Percentiles rank a stretch among this genome's conserved stretches.
Evolutionary conservation across 2,113 vertebrate genomes (phyloP).

Genomic region (Ellobius talpinus): DNA sequence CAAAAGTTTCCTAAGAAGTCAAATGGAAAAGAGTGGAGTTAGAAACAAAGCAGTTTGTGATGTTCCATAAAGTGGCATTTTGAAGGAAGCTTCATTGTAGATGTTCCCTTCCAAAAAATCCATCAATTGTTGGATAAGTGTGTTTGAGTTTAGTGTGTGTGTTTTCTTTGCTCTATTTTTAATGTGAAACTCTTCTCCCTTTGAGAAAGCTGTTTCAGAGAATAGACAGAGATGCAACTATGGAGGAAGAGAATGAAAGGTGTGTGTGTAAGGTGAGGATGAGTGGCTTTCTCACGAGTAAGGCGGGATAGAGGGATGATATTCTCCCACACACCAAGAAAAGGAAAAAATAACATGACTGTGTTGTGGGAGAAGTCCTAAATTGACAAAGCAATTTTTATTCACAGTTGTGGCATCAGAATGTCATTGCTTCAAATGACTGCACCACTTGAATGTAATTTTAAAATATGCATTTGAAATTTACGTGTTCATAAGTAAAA

Average conservation of each 20-base stretch:
- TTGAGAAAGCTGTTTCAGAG: background rate
- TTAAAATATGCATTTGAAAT: background rate
- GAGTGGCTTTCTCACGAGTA: background rate
- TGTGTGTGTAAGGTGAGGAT: background rate
- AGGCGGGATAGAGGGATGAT: background rate
- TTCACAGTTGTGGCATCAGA: background rate
- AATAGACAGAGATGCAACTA: background rate
- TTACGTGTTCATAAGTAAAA: background rate
- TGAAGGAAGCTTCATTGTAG: background rate
- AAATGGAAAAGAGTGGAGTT: background rate
- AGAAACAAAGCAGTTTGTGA: background rate
- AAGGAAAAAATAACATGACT: accelerated
- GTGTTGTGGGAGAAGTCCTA: background rate
- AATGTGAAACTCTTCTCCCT: background rate
- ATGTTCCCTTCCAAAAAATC: background rate
- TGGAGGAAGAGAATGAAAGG: background rate
- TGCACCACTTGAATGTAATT: background rate
- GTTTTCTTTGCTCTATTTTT: background rate
- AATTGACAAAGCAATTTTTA: background rate
- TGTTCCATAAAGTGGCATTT: background rate
- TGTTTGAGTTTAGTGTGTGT: background rate
- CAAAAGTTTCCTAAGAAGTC: background rate
- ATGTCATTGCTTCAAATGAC: background rate
- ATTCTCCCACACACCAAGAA: background rate
- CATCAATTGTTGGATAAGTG: background rate